Conservation (phyloP, 2,797 vertebrate genomes). For the Diplodus puntazzo region DNA sequence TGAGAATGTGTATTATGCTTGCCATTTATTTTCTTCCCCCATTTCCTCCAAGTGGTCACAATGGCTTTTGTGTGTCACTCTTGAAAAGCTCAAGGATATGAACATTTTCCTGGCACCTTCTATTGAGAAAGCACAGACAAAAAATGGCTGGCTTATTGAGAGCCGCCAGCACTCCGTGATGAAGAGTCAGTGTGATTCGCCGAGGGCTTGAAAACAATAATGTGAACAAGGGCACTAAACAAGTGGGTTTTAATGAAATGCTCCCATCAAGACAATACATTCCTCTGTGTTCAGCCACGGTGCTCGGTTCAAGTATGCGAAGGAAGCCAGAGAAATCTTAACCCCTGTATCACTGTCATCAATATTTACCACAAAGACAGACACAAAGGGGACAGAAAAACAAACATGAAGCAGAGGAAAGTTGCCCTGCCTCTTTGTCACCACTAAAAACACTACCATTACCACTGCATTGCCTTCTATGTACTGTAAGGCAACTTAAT, state of each 20-base stretch:
- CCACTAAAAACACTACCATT: conserved; percentile 14
- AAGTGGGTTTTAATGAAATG: conserved; percentile 78
- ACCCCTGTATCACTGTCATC: conserved; percentile 46
- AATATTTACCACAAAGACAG: conserved; percentile 41
- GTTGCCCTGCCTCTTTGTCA: conserved; percentile 22
- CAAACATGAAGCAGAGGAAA: conserved; percentile 25
- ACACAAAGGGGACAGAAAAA: conserved; percentile 25
- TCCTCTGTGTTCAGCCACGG: conserved; percentile 54
- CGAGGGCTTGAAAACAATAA: conserved; percentile 75
- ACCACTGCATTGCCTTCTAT: conserved; percentile 24
- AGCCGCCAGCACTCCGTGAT: conserved; percentile 68
- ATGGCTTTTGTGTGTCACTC: conserved; percentile 78
- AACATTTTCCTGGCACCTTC: conserved; percentile 78
- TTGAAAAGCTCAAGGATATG: conserved; percentile 82
- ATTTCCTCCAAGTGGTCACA: conserved; percentile 77
- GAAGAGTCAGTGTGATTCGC: conserved; percentile 71
- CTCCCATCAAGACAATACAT: conserved; percentile 68
- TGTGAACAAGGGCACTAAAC: conserved; percentile 70
- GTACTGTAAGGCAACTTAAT: conserved; percentile 57
- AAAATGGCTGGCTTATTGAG: conserved; percentile 73
- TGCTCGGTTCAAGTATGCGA: conserved; percentile 60
- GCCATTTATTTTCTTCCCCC: conserved; percentile 63
- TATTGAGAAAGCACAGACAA: conserved; percentile 69
- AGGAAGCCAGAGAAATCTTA: conserved; percentile 59
- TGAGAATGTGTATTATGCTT: conserved; percentile 75